Base-by-base conservation (phyloP, 2,888 invertebrate genomes). In the Ophion obscuratus region DNA sequence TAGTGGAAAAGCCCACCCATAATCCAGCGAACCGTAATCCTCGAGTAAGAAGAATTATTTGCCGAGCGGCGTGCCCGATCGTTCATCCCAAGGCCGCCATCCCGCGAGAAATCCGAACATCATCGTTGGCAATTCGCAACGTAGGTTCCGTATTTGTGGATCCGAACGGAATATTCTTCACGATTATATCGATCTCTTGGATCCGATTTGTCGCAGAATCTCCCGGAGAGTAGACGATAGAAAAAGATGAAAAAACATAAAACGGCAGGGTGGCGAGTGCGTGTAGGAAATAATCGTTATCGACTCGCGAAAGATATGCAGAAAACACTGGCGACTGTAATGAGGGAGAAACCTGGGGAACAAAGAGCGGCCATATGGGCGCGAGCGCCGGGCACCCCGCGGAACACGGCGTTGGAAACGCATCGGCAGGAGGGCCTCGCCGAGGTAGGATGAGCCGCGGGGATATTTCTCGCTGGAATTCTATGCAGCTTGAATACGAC, bases 361-460 rank as follows among this genome's bases (percentile, higher is more conserved):
- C 81, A 76, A 76, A 76, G 68, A 20, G 7, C 61, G 24, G 47
- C 36, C 76, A 64, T 70, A 70, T 71, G 76, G 76, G 76, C 62
- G 70, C 40, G 47, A 20, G 62, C 70, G 68, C 10, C 6, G 20
- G 44, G 61, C 61, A 17, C 31, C 70, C 75, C n/a, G 47, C 40
- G 62, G 62, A 53, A 68, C 10, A 3, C 14, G 70, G 62, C 62
- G 57, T 57, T 11, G 17, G 57, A 57, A 71, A 9, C 7, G 20
- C 9, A 20, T 57, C 36, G 17, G 27, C 70, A 59, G 59, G 20
- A 70, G 74, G 44, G 81, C 68, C 61, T 76, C n/a, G 68, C 53
- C 24, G 9, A 70, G 75, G 53, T 68, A 71, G 64, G 53, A 57
- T 73, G 27, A 73, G 57, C 27, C 31, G 40, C n/a, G 4, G 10